A percentile compares a stretch with the other conserved stretches of the same genome.
phyloP scores from a whole-genome alignment of 35 echinoderm and acorn worm species.

The Lytechinus pictus region DNA sequence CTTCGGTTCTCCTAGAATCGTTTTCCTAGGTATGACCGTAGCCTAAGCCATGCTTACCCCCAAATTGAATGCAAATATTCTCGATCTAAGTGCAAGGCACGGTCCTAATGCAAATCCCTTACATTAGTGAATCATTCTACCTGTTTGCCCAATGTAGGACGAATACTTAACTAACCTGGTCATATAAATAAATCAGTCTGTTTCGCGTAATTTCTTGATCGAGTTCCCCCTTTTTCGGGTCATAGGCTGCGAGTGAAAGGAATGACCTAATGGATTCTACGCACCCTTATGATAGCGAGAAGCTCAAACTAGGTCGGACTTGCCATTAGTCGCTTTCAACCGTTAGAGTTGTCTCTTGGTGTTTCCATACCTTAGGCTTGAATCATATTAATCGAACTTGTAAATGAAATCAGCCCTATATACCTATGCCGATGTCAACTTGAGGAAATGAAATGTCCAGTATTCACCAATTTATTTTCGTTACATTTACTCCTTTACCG shows the following conservation, averaged over 20 bases:
- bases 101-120: conserved; percentile 9
- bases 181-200: not conserved
- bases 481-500: too few relatives aligned
- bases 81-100: not conserved
- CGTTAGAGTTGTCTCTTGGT: too few relatives aligned
- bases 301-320: not conserved
- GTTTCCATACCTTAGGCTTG: too few relatives aligned
- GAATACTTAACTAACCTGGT: not conserved
- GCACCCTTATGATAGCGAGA: not conserved
- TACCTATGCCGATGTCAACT: too few relatives aligned
- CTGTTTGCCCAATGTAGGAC: not conserved
- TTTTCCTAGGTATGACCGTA: too few relatives aligned
- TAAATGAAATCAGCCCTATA: too few relatives aligned
- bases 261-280: not conserved
- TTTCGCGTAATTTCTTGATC: not conserved
- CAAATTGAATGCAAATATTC: conserved; percentile 13
- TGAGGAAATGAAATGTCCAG: too few relatives aligned
- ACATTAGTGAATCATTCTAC: not conserved
- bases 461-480: too few relatives aligned
- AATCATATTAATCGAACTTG: too few relatives aligned
- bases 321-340: not conserved
- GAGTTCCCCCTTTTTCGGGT: not conserved
- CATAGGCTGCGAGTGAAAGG: not conserved
- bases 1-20: too few relatives aligned
- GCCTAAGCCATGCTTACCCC: not conserved